A percentile compares a stretch with the other conserved stretches of the same genome.
Evolutionary conservation across 2,797 vertebrate genomes (phyloP).

Genomic region (Phalloptychus januarius): DNA sequence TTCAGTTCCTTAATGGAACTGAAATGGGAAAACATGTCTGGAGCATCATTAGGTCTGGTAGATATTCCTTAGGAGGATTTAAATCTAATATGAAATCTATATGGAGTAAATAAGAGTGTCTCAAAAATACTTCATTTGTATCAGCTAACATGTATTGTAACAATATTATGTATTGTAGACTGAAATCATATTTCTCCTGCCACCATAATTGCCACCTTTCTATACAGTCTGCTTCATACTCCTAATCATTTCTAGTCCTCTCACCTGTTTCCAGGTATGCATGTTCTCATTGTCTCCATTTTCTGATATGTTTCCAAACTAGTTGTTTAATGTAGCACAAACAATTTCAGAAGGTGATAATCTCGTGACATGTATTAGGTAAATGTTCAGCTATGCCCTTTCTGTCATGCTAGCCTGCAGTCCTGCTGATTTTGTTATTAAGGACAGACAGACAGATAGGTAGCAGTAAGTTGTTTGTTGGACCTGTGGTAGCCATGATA

Average conservation of each 20-base stretch:
- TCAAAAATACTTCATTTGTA: neutral
- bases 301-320: neutral
- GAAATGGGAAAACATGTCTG: constrained; percentile 3
- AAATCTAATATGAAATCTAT: neutral
- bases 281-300: neutral
- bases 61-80: neutral
- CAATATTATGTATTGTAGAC: neutral
- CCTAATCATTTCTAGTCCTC: neutral
- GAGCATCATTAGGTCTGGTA: neutral
- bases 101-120: neutral
- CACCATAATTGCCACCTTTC: neutral
- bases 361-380: neutral
- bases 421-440: neutral
- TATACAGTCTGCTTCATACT: neutral
- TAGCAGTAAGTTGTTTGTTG: neutral
- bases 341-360: neutral
- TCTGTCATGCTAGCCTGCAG: neutral
- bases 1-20: constrained; percentile 1
- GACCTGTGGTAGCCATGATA: neutral
- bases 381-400: neutral
- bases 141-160: too few relatives aligned
- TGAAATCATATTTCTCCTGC: neutral
- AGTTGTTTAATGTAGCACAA: neutral
- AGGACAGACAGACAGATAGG: neutral
- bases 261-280: neutral